Evolutionary conservation across 2,113 vertebrate species (phyloP), one percentile per base, ranked within the genome.

Genomic region (Heterocephalus glaber): DNA sequence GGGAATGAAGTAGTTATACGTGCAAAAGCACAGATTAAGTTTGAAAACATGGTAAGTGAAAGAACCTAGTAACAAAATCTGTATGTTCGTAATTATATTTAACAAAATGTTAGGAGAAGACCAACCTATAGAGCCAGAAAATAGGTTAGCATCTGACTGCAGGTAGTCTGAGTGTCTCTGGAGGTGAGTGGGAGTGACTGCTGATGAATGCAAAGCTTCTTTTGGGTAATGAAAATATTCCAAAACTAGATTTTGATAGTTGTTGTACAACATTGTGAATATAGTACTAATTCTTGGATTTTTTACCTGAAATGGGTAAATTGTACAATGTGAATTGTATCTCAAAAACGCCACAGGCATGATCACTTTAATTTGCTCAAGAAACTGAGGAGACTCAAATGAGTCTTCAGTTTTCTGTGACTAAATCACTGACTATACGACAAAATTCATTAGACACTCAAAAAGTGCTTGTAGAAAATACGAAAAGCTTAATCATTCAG

Each of bases 331-430:
- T 56, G 33, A 89, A 68, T 76, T 93, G 56, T 49, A 70, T 41
- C 26, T 33, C 38, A 89, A 52, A 70, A 38, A 86, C 92, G 12
- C 54, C 14, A 82, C 76, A 52, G 38, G 54, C 47, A 41, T 58
- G 19, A 58, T 52, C 35, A 19, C 14, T 81, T 92, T 65, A 26
- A 58, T 70, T 68, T 79, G 33, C 65, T 80, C 24, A 70, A 65
- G 35, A 92, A 5, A 54, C 12, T 28, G 49, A 92, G 54, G 30
- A 65, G 80, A 89, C 12, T 91, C 10, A 68, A 83, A 44, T 49
- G 35, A 92, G 22, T 92, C 60, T 70, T 89, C 66, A 89, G 28
- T 47, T 70, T 96, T 92, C 28, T 56, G 47, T 82, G 52, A 81
- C 33, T 77, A 82, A 85, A 77, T 44, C 58, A 52, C 9, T 24